These are phyloP conservation scores for Trichoplusia ni DNA, from an alignment of 1,140 invertebrate genomes.

Conservation along the genomic window DNA sequence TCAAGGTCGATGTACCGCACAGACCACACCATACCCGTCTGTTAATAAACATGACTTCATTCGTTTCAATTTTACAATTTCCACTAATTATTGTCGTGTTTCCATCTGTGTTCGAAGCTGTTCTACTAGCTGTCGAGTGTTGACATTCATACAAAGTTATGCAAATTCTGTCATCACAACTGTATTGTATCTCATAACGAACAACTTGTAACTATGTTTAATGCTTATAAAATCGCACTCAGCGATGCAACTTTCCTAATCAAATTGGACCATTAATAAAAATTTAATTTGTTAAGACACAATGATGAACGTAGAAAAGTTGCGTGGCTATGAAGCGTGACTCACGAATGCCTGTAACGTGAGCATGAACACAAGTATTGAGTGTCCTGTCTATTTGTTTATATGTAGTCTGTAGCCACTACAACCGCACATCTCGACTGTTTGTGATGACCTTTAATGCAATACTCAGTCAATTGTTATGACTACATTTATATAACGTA, in stretches of 20 bases:
- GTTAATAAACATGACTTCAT: constrained; percentile 45
- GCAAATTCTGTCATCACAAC: constrained; percentile 7
- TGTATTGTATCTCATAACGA: neutral
- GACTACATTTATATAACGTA: too few relatives aligned
- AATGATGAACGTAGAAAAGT: constrained; percentile 5
- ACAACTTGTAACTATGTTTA: neutral
- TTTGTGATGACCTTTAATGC: neutral
- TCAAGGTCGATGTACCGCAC: constrained; percentile 35
- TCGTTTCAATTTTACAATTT: constrained; percentile 34
- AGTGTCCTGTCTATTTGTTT: constrained; percentile 11
- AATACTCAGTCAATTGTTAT: constrained; percentile 1
- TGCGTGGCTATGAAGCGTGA: constrained; percentile 12
- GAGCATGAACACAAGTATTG: constrained; percentile 5
- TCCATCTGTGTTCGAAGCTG: neutral
- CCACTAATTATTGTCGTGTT: constrained; percentile 26
- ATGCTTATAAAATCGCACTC: neutral
- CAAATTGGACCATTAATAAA: constrained; percentile 19
- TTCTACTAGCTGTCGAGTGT: neutral
- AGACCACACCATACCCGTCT: constrained; percentile 13
- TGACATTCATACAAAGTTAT: neutral
- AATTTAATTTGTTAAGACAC: constrained; percentile 12
- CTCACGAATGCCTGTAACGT: constrained; percentile 25
- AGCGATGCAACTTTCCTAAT: constrained; percentile 13
- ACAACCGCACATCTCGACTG: constrained; percentile 12
- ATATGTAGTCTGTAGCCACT: constrained; percentile 7